phyloP scores from a whole-genome alignment of 2,888 invertebrate species.

The Ametastegia equiseti region DNA sequence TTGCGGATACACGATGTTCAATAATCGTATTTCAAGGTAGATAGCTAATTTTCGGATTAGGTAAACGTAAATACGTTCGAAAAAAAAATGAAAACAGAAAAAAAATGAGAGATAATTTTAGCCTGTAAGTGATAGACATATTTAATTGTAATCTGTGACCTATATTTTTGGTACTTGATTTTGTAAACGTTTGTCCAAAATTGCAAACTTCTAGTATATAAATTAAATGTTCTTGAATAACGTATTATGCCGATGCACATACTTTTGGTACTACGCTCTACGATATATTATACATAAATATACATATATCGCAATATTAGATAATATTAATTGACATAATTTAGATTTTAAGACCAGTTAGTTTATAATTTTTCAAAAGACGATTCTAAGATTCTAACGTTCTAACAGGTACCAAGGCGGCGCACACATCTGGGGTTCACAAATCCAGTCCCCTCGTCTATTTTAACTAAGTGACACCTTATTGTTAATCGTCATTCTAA shows the following conservation, averaged over 20 bases:
- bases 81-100: not conserved
- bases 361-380: not conserved
- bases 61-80: not conserved
- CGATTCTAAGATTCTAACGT: constrained; percentile 49
- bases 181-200: constrained; percentile 5
- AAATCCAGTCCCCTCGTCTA: constrained; percentile 70
- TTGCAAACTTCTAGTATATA: constrained; percentile 13
- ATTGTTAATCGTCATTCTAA: constrained; percentile 68
- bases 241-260: not conserved
- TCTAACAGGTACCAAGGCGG: constrained; percentile 69
- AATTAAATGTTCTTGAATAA: not conserved
- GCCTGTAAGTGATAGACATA: constrained; percentile 22
- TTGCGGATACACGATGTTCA: not conserved
- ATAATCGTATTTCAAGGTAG: constrained; percentile 12
- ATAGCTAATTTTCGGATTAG: constrained; percentile 33
- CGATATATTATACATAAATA: no score
- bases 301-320: constrained; percentile 33
- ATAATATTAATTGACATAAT: constrained; percentile 16
- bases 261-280: not conserved
- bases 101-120: not conserved
- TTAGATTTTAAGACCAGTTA: not conserved
- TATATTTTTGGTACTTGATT: constrained; percentile 35
- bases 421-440: constrained; percentile 70
- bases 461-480: constrained; percentile 73
- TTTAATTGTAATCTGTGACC: constrained; percentile 21